Percentiles rank a stretch among this genome's conserved stretches.
Conservation (phyloP, 2,113 vertebrate genomes). For the Catagonus wagneri region DNA sequence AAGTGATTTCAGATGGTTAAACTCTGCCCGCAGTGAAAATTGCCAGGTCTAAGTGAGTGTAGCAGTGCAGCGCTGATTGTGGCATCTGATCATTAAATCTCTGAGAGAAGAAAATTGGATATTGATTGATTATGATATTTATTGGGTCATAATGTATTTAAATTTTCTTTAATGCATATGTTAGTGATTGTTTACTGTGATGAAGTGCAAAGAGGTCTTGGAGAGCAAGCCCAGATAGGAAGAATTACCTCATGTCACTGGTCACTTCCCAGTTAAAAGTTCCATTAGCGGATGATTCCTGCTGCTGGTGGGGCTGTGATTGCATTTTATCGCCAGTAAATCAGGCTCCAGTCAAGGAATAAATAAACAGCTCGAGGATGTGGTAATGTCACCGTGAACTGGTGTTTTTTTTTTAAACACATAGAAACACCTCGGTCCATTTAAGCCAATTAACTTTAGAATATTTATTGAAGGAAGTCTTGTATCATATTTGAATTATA, state of each 20-base stretch:
- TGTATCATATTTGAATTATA: conserved; percentile 83
- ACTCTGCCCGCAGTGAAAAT: conserved; percentile 77
- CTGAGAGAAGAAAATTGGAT: conserved; percentile 81
- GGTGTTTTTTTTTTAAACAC: conserved; percentile 86
- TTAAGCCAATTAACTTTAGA: conserved; percentile 88
- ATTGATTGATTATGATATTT: conserved; percentile 92
- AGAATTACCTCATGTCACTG: conserved; percentile 95
- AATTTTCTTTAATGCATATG: conserved; percentile 96
- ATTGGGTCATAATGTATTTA: conserved; percentile 96
- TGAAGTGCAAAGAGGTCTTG: conserved; percentile 87
- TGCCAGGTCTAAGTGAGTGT: conserved; percentile 75
- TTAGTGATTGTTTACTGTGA: conserved; percentile 95
- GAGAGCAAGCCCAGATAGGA: conserved; percentile 85
- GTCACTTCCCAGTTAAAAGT: conserved; percentile 93
- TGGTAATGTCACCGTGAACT: conserved; percentile 96
- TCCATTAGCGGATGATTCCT: conserved; percentile 99
- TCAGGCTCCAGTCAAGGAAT: conserved; percentile 93
- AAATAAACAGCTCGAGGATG: conserved; percentile 96
- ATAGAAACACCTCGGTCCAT: conserved; percentile 90
- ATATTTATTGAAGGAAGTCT: conserved; percentile 89
- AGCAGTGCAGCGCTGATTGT: conserved; percentile 32
- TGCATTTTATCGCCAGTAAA: conserved; percentile 95
- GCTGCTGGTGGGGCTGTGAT: conserved; percentile 93
- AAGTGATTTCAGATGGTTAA: conserved; percentile 83
- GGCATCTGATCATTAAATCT: conserved; percentile 85